A percentile compares a stretch with the other conserved stretches of the same genome.
Evolutionary conservation across 2,888 invertebrate genomes (phyloP).

Genomic region (Myathropa florea): DNA sequence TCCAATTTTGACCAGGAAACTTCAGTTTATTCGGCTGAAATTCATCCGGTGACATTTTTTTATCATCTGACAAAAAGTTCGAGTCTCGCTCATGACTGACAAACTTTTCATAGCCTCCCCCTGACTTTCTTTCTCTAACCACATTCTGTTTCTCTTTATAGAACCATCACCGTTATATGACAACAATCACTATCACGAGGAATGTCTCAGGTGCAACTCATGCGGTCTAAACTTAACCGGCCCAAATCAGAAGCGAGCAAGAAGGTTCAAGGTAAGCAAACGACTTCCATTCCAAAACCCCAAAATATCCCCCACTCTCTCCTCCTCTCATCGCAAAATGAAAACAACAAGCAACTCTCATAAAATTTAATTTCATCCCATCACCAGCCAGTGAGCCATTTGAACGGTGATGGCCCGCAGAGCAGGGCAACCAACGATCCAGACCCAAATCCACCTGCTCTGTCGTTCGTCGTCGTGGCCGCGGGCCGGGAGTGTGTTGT

Average conservation of each 20-base stretch:
- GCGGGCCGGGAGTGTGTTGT: neutral
- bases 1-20: no score
- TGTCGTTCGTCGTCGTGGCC: neutral
- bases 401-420: neutral
- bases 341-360: conserved; percentile 1
- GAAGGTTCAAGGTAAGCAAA: conserved; percentile 83
- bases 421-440: neutral
- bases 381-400: neutral
- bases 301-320: neutral
- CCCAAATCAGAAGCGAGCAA: conserved; percentile 89
- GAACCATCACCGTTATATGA: conserved; percentile 95
- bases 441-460: neutral
- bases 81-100: no score
- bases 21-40: no score
- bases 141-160: conserved; percentile 81
- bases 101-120: no score
- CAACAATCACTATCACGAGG: conserved; percentile 98
- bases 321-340: neutral
- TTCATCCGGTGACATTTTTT: no score
- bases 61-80: no score
- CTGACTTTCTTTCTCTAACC: neutral
- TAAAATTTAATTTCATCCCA: conserved; percentile 29
- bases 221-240: conserved; percentile 96
- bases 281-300: neutral
- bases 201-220: conserved; percentile 97